Base-by-base conservation (phyloP, 2,797 vertebrate genomes). In the Toxotes lorentzi region DNA sequence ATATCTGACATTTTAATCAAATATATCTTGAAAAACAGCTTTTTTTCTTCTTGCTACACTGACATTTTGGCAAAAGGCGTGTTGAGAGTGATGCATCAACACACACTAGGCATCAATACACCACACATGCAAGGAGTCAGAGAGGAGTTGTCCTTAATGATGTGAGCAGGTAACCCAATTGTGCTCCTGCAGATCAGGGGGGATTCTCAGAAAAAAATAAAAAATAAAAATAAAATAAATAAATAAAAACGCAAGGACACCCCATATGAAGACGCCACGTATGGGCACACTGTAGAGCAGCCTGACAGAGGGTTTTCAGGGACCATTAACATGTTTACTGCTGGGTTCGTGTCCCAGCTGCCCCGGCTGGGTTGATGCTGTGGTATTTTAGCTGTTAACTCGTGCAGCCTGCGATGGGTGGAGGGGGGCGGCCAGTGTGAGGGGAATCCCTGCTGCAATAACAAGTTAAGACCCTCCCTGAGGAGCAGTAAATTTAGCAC, bases 401-500 rank as follows among this genome's bases (percentile, higher is more conserved):
- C 56, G 19, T 70, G 56, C 48, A 73, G 78, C 13, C 70, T 62
- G 75, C 43, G 70, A 76, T 74, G 74, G 69, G 65, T 79, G 60
- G 76, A 54, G 69, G 66, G 70, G 53, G 51, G 57, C 54, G 32
- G n/a, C 30, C 45, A 59, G 48, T 8, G 23, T 7, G 62, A 71
- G 89, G 90, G 90, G 88, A 89, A 92, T 91, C 91, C 92, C 91
- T 93, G 85, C 93, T 94, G 92, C 93, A 94, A 90, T 89, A 93
- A 93, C 90, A 94, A 92, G 63, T 92, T 91, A 45, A 85, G 50
- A 85, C 70, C 75, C 83, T 79, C 85, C 80, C 85, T 16, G 32
- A 34, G 80, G 85, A 85, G 32, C 70, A 73, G 76, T 50, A 60
- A 50, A 68, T 79, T 76, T 76, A 78, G 68, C 74, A 76, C 85